Conservation (phyloP, 2,113 vertebrate species). For the Microtus pennsylvanicus region DNA sequence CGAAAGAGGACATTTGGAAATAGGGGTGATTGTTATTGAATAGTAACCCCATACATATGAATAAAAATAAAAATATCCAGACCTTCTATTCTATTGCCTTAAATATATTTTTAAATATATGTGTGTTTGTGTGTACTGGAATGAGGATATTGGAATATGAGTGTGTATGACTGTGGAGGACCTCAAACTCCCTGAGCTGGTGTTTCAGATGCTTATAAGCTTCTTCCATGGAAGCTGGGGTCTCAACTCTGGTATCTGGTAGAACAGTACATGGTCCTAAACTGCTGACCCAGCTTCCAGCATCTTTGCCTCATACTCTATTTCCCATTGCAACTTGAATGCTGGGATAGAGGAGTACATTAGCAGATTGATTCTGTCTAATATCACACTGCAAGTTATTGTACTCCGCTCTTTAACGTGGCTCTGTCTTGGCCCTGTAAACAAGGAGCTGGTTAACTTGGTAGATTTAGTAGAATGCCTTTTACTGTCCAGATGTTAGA, state of each 20-base stretch:
- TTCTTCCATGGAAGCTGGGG: too few species aligned
- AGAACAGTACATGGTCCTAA: neutral
- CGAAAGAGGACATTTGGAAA: constrained; percentile 6
- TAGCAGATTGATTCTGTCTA: neutral
- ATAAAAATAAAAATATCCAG: neutral
- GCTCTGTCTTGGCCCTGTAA: neutral
- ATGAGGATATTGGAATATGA: neutral
- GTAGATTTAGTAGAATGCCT: neutral
- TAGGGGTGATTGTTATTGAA: neutral
- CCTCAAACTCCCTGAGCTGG: neutral
- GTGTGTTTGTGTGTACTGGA: neutral
- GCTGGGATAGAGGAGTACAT: neutral
- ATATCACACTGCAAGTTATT: neutral
- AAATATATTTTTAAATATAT: neutral
- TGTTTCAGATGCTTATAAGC: neutral
- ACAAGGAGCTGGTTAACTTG: neutral
- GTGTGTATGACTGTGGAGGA: neutral
- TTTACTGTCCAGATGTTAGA: neutral
- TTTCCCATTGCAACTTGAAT: constrained; percentile 29
- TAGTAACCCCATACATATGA: neutral
- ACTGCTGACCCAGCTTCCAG: fast-evolving
- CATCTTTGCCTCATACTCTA: neutral
- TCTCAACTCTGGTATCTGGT: neutral
- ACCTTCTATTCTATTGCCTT: neutral
- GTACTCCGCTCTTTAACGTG: neutral